A percentile compares a stretch with the other conserved stretches of the same genome.
Evolutionary conservation across 2,113 vertebrate species (phyloP).

Genomic region (Tretioscincus oriximinensis): DNA sequence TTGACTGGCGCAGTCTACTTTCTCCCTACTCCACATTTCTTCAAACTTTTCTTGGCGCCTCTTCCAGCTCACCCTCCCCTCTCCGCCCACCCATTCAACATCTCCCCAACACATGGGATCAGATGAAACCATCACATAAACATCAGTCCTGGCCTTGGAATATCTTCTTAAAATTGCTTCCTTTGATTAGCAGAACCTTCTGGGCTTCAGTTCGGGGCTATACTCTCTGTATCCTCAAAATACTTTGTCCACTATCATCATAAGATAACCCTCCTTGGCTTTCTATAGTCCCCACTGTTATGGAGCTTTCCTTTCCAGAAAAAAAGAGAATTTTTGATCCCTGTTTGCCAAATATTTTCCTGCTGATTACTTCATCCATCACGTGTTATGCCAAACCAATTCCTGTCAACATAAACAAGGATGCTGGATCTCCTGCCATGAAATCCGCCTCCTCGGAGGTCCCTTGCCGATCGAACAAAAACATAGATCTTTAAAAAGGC

Average conservation of each 20-base stretch:
- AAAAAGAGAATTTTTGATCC: slow-evolving; percentile 51
- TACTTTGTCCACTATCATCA: slow-evolving; percentile 14
- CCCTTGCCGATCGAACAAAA: slow-evolving; percentile 42
- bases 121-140: slow-evolving; percentile 44
- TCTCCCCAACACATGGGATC: slow-evolving; percentile 57
- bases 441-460: slow-evolving; percentile 22
- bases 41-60: slow-evolving; percentile 48
- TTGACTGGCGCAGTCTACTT: slow-evolving; percentile 58
- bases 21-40: slow-evolving; percentile 48
- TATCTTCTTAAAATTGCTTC: slow-evolving; percentile 8
- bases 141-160: not conserved
- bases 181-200: slow-evolving; percentile 9
- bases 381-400: slow-evolving; percentile 58
- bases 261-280: slow-evolving; percentile 14
- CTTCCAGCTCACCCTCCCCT: slow-evolving; percentile 58
- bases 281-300: slow-evolving; percentile 58
- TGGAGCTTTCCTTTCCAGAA: slow-evolving; percentile 40
- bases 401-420: slow-evolving; percentile 65
- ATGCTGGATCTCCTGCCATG: slow-evolving; percentile 47
- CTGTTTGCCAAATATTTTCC: slow-evolving; percentile 61
- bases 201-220: not conserved
- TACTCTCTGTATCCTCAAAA: slow-evolving; percentile 39
- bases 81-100: slow-evolving; percentile 43
- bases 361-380: slow-evolving; percentile 63
- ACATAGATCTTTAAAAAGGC: slow-evolving; percentile 20